These are phyloP conservation scores for Drosophila lacteicornis DNA, from an alignment of 1,140 invertebrate genomes.

Conservation along the genomic window DNA sequence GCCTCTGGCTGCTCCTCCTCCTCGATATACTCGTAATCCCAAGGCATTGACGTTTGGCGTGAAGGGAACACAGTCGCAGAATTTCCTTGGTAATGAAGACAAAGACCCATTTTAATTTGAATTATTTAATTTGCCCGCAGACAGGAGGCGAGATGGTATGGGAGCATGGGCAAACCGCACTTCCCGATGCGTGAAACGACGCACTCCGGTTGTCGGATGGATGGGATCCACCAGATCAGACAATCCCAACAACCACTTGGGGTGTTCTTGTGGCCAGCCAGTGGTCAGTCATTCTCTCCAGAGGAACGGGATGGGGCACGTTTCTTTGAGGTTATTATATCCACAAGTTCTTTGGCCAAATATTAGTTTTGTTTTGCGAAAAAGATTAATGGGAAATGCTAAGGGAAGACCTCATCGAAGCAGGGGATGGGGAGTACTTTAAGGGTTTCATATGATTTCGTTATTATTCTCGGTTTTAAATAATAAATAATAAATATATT, in stretches of 20 bases:
- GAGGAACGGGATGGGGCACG: neutral
- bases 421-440: neutral
- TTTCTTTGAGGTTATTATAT: slow-evolving; percentile 12
- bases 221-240: slow-evolving; percentile 22
- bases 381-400: slow-evolving; percentile 32
- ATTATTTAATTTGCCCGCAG: slow-evolving; percentile 65
- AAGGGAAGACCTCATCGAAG: neutral
- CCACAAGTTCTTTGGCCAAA: slow-evolving; percentile 16
- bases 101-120: slow-evolving; percentile 57
- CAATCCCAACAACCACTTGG: slow-evolving; percentile 31
- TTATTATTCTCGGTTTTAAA: neutral
- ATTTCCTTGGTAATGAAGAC: slow-evolving; percentile 69
- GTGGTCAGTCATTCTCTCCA: slow-evolving; percentile 35
- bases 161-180: slow-evolving; percentile 31
- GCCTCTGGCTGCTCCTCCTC: slow-evolving; percentile 3
- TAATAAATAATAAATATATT: too few species aligned
- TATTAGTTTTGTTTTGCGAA: slow-evolving; percentile 17
- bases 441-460: neutral
- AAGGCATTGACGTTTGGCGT: slow-evolving; percentile 64
- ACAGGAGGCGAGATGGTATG: slow-evolving; percentile 10
- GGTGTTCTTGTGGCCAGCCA: slow-evolving; percentile 31
- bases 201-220: slow-evolving; percentile 30
- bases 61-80: slow-evolving; percentile 66
- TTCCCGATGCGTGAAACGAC: slow-evolving; percentile 59
- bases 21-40: slow-evolving; percentile 25